These are phyloP conservation scores for Melinaea marsaeus DNA, from an alignment of 2,888 invertebrate genomes.

Conservation along the genomic window DNA sequence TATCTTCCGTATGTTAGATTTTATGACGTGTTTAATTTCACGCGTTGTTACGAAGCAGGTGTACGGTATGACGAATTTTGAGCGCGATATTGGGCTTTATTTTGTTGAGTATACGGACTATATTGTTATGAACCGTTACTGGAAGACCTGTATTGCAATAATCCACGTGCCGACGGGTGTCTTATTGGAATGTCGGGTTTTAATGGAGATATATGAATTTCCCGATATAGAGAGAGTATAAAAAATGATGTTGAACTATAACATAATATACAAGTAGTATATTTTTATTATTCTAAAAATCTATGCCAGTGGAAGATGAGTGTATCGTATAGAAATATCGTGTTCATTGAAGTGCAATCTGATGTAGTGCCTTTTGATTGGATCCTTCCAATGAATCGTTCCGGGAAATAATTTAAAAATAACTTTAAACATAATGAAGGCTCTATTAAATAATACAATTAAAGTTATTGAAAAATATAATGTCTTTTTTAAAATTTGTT, in stretches of 20 bases:
- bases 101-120: not conserved
- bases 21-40: slow-evolving; percentile 23
- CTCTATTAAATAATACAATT: too few species aligned
- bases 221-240: not conserved
- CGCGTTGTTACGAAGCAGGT: slow-evolving; percentile 19
- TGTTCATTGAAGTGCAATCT: too few species aligned
- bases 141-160: not conserved
- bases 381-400: too few species aligned
- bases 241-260: not conserved
- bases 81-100: slow-evolving; percentile 13
- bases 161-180: not conserved
- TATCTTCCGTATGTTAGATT: slow-evolving; percentile 24
- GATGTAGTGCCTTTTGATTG: too few species aligned
- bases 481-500: too few species aligned
- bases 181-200: slow-evolving; percentile 4
- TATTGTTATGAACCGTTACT: not conserved
- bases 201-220: slow-evolving; percentile 1
- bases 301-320: too few species aligned
- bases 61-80: slow-evolving; percentile 10
- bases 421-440: too few species aligned
- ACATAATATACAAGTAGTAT: not conserved
- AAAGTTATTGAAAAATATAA: too few species aligned
- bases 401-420: too few species aligned
- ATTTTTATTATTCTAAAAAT: not conserved
- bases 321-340: too few species aligned